Percentiles rank a stretch among this genome's conserved stretches.
Evolutionary conservation across 1,140 invertebrate genomes (phyloP).

Genomic region (Eupeodes corollae): DNA sequence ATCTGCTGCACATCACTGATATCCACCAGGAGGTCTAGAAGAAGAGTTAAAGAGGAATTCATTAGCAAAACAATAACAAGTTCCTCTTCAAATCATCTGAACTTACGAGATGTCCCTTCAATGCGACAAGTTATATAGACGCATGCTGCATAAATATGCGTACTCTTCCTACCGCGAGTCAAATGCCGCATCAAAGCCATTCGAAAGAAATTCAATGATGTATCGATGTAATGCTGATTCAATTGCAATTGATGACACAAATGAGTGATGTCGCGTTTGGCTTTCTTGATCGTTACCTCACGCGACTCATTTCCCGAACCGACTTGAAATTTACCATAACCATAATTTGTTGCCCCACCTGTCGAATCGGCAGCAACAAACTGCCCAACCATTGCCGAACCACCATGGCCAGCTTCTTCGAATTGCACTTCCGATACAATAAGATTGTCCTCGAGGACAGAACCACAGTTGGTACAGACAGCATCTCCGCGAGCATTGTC

Average conservation of each 20-base stretch:
- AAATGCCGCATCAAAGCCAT: conserved; percentile 81
- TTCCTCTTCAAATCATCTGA: too few species aligned
- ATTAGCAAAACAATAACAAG: too few species aligned
- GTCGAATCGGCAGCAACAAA: conserved; percentile 84
- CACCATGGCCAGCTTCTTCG: conserved; percentile 83
- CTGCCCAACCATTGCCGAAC: conserved; percentile 76
- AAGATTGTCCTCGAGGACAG: conserved; percentile 88
- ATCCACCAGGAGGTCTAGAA: conserved; percentile 85
- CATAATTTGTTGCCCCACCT: conserved; percentile 66
- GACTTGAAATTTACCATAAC: conserved; percentile 61
- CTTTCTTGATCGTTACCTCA: conserved; percentile 80
- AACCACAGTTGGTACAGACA: conserved; percentile 91
- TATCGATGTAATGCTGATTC: conserved; percentile 85
- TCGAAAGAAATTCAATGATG: conserved; percentile 92
- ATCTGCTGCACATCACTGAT: conserved; percentile 94
- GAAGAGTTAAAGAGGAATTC: not conserved
- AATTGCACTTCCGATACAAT: conserved; percentile 96
- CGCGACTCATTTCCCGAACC: conserved; percentile 76
- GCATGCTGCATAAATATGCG: conserved; percentile 93
- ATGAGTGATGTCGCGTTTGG: conserved; percentile 66
- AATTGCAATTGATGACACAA: conserved; percentile 70
- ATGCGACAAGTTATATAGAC: conserved; percentile 94
- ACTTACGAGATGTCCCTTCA: conserved; percentile 86
- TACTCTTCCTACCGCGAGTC: conserved; percentile 80
- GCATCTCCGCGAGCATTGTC: conserved; percentile 87